Percentiles rank a stretch among this genome's conserved stretches.
Conservation (phyloP, 2,888 invertebrate species). For the Timema cristinae region DNA sequence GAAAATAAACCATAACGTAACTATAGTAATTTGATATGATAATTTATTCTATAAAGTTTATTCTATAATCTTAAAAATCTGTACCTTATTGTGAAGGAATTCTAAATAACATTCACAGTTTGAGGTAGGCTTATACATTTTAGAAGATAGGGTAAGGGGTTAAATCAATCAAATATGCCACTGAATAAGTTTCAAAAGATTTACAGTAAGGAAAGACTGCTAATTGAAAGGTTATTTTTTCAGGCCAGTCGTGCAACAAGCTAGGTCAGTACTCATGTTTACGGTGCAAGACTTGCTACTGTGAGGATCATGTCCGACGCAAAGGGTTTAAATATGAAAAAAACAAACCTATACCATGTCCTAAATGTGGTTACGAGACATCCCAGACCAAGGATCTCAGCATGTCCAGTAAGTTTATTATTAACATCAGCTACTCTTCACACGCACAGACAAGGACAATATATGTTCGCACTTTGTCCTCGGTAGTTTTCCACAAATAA, state of each 20-base stretch:
- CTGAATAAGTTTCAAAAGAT: not conserved
- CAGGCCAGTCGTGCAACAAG: constrained; percentile 90
- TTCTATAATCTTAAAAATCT: no score
- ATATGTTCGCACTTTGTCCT: no score
- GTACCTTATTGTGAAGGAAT: no score
- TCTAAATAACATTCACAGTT: no score
- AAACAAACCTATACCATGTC: constrained; percentile 82
- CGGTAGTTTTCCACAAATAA: no score
- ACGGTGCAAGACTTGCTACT: constrained; percentile 93
- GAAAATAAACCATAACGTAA: no score
- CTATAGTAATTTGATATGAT: no score
- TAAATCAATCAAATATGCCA: no score
- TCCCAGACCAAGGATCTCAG: constrained; percentile 89
- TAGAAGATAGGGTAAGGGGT: no score
- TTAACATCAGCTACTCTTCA: not conserved
- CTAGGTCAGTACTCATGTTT: constrained; percentile 93
- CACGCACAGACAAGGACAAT: no score
- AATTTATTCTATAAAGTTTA: no score
- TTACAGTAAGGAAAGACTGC: not conserved
- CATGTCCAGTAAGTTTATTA: constrained; percentile 78
- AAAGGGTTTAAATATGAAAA: constrained; percentile 86
- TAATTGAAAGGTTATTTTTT: constrained; percentile 29
- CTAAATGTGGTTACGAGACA: constrained; percentile 92
- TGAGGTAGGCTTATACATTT: no score
- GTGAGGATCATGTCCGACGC: constrained; percentile 91